Percentiles rank a stretch among this genome's conserved stretches.
These are phyloP conservation scores for Trachythela sp. DNA, from an alignment of 64 coral and sea anemone species.

Conservation along the genomic window DNA sequence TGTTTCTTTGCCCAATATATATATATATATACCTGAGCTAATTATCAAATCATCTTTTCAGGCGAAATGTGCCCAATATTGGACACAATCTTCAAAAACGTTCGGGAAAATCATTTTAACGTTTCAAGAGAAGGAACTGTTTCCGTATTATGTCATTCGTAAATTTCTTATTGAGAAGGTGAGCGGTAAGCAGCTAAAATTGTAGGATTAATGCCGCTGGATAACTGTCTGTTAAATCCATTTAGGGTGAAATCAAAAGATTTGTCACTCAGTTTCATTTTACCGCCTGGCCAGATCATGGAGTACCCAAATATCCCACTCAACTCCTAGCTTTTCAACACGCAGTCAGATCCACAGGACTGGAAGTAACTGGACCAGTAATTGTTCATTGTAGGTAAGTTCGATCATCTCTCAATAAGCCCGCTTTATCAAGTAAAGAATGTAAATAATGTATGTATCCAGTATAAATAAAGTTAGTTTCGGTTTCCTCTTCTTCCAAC, in stretches of 20 bases:
- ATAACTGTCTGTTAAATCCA: not conserved
- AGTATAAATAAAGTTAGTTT: too few relatives aligned
- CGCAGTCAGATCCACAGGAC: not conserved
- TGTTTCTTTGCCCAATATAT: too few relatives aligned
- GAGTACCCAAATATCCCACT: too few relatives aligned
- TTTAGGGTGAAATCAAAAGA: not conserved
- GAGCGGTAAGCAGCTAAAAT: not conserved
- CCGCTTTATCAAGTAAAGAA: too few relatives aligned
- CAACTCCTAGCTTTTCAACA: not conserved
- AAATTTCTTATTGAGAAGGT: not conserved
- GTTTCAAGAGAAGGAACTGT: not conserved
- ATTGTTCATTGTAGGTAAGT: not conserved
- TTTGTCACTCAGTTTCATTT: not conserved
- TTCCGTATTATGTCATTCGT: not conserved
- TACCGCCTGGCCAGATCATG: not conserved
- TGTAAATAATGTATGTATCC: not conserved
- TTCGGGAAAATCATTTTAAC: not conserved
- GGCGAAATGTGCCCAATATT: not conserved
- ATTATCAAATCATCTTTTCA: too few relatives aligned
- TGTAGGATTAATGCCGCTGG: not conserved
- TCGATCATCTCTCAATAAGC: too few relatives aligned
- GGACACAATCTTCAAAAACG: not conserved
- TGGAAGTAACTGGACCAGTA: not conserved
- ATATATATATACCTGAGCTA: too few relatives aligned
- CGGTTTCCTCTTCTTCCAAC: too few relatives aligned